Conservation (phyloP, 2,888 invertebrate genomes). For the Choreutis nemorana region DNA sequence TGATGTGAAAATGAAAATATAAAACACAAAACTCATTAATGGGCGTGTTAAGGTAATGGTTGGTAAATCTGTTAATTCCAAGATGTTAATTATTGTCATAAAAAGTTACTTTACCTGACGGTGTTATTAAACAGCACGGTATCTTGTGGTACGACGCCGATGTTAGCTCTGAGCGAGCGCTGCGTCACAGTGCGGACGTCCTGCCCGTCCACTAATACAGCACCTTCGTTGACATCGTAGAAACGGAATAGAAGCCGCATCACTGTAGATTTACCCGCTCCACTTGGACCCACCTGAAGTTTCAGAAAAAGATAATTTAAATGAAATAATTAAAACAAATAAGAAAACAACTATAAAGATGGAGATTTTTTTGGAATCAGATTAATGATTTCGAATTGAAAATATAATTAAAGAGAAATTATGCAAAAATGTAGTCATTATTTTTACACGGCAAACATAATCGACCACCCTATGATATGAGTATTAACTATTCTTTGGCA, state of each 20-base stretch:
- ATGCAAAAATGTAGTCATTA: too few species aligned
- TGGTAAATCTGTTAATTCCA: background rate
- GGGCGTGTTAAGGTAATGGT: background rate
- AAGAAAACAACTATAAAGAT: too few species aligned
- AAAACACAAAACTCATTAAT: constrained; percentile 2
- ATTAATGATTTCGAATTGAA: too few species aligned
- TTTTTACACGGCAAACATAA: too few species aligned
- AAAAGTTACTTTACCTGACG: constrained; percentile 69
- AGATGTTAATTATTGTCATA: too few species aligned
- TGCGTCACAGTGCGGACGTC: constrained; percentile 88
- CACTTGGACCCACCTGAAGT: constrained; percentile 82
- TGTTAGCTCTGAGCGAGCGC: constrained; percentile 80
- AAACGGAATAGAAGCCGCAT: constrained; percentile 95
- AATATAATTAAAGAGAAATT: too few species aligned
- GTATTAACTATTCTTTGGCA: too few species aligned
- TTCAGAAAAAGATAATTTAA: too few species aligned
- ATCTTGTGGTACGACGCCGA: constrained; percentile 97
- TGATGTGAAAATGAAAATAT: constrained; percentile 2
- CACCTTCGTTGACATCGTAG: constrained; percentile 91
- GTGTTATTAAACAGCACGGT: constrained; percentile 95
- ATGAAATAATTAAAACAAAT: too few species aligned
- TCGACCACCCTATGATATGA: too few species aligned
- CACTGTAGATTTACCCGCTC: constrained; percentile 95
- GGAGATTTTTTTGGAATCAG: too few species aligned
- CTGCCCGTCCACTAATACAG: constrained; percentile 87